Base-by-base conservation (phyloP, 2,113 vertebrate species). In the Sphyrna mokarran region DNA sequence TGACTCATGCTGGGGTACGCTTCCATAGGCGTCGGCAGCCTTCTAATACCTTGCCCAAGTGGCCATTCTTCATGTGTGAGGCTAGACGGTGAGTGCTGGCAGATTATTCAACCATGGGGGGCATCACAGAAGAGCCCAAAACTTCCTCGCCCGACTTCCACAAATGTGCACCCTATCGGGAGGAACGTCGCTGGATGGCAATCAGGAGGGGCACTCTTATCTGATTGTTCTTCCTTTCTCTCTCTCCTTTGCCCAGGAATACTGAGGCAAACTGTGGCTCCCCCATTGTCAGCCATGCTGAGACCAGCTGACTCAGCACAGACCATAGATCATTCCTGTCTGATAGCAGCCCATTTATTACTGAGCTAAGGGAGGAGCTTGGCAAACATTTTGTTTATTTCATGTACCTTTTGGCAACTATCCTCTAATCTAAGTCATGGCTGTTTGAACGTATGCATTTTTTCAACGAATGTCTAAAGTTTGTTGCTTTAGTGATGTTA, bases 61-160 rank as follows among this genome's bases (percentile, higher is more conserved):
- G 89, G 89, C 33, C 89, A 93, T 93, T 93, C 89, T 93, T 93
- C 89, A 93, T 93, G n/a, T 93, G 61, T 93, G 61, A 93, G 89
- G 61, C 89, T 93, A 66, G 89, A 93, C 89, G 89, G 89, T 93
- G 89, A 93, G 89, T 93, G 89, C 61, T 93, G 61, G 89, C n/a
- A 68, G 61, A 93, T 93, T 37, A 93, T 66, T 68, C 89, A 20
- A 66, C n/a, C 61, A 66, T 63, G 23, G 29, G 61, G 87, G 58
- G 58, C 89, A 66, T 68, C 89, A 37, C 89, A 68, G 13, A n/a
- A 22, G n/a, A 66, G 61, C 89, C 61, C 89, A 23, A 63, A 68
- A 16, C 89, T 66, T 93, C 89, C 89, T 68, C 33, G 37, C 33
- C 33, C 22, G 61, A 22, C n/a, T 93, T 93, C 29, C 61, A 93